Conservation (phyloP, 2,113 vertebrate species). For the Vulpes lagopus region DNA sequence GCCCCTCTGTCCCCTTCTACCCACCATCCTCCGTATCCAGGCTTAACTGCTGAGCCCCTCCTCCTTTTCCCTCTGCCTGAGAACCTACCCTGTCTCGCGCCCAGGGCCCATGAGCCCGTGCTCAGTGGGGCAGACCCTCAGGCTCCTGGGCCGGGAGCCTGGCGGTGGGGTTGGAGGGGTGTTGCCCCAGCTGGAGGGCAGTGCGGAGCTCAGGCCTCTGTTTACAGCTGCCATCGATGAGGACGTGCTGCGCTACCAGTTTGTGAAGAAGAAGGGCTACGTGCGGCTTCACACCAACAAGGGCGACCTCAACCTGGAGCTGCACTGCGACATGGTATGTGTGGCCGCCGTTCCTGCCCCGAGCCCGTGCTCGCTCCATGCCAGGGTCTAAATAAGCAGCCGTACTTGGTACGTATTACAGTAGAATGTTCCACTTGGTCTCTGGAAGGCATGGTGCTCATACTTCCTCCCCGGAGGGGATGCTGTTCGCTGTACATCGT, state of each 20-base stretch:
- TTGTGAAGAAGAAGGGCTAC: slow-evolving; percentile 98
- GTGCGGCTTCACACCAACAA: slow-evolving; percentile 95
- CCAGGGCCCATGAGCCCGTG: not conserved
- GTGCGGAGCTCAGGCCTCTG: not conserved
- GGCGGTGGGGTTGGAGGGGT: not conserved
- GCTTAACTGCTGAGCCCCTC: not conserved
- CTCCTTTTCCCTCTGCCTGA: fast-evolving
- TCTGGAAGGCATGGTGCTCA: not conserved
- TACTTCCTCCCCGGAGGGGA: not conserved
- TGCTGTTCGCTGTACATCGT: not conserved
- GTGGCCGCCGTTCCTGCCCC: fast-evolving
- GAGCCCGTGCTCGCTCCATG: fast-evolving
- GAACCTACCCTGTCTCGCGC: not conserved
- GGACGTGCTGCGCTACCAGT: slow-evolving; percentile 94
- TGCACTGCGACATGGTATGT: slow-evolving; percentile 96
- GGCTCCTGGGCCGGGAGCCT: too few relatives aligned
- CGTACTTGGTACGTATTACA: not conserved
- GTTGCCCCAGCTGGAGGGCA: too few relatives aligned
- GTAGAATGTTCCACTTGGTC: not conserved
- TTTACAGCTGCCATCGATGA: slow-evolving; percentile 93
- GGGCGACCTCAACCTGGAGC: slow-evolving; percentile 96
- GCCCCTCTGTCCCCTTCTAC: not conserved
- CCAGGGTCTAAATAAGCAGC: not conserved
- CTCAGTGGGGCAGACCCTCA: too few relatives aligned
- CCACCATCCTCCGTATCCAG: too few relatives aligned